Conservation (phyloP, 2,888 invertebrate genomes). For the Drosophila anomalata region DNA sequence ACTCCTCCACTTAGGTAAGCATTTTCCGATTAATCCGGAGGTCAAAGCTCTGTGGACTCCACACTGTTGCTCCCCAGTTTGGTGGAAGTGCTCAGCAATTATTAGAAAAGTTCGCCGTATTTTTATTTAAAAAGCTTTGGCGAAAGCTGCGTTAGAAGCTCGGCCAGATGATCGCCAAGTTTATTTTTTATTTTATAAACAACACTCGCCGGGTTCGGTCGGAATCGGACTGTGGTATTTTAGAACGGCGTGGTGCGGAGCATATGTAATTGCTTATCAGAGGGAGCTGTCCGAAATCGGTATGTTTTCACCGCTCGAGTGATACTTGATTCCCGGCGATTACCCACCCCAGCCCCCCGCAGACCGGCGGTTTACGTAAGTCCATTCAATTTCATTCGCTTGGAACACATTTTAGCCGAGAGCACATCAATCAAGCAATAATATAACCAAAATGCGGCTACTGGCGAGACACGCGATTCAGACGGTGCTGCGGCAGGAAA, state of each 20-base stretch:
- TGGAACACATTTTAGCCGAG: conserved; percentile 20
- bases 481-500: conserved; percentile 40
- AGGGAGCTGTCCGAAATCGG: conserved; percentile 46
- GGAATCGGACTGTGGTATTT: conserved; percentile 3
- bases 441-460: conserved; percentile 50
- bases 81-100: not conserved
- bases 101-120: not conserved
- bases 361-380: conserved; percentile 55
- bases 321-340: conserved; percentile 24
- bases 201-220: conserved; percentile 57
- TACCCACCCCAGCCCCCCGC: conserved; percentile 30
- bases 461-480: conserved; percentile 52
- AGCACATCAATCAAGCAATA: conserved; percentile 29
- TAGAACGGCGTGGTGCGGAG: conserved; percentile 15
- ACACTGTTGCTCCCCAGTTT: not conserved
- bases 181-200: conserved; percentile 68
- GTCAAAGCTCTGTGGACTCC: conserved; percentile 9
- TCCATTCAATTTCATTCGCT: conserved; percentile 13
- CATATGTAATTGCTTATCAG: conserved; percentile 63
- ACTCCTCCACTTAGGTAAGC: not conserved
- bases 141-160: conserved; percentile 45
- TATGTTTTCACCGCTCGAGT: conserved; percentile 47
- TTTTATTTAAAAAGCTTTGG: conserved; percentile 44
- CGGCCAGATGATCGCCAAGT: conserved; percentile 58
- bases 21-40: not conserved